Evolutionary conservation across 2,888 invertebrate genomes (phyloP).

Genomic region (Pristionchus entomophagus): DNA sequence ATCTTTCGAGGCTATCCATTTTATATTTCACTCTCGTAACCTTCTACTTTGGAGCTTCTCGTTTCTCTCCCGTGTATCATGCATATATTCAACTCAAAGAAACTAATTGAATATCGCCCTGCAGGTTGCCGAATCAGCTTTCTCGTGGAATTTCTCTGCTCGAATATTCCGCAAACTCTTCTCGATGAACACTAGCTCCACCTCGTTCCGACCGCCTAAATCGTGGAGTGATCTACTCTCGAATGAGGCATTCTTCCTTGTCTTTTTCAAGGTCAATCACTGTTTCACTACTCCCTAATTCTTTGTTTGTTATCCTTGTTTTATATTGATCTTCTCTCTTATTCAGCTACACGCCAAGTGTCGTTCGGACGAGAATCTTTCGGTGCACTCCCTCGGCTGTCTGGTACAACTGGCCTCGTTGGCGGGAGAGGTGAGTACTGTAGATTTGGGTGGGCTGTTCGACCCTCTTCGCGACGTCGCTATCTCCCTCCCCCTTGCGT

Average conservation of each 20-base stretch:
- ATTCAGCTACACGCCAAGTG: conserved; percentile 84
- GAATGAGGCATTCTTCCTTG: conserved; percentile 84
- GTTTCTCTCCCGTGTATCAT: neutral
- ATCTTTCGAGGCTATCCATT: no score
- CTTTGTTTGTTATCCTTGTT: no score
- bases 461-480: no score
- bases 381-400: conserved; percentile 87
- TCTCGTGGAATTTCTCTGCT: conserved; percentile 85
- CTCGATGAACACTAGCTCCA: conserved; percentile 70
- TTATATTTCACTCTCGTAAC: neutral
- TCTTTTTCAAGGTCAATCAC: conserved; percentile 84
- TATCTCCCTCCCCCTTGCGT: no score
- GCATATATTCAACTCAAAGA: neutral
- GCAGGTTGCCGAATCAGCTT: conserved; percentile 85
- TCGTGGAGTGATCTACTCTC: conserved; percentile 87
- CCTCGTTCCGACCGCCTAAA: conserved; percentile 79
- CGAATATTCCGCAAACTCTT: conserved; percentile 61
- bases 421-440: conserved; percentile 81
- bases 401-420: conserved; percentile 86
- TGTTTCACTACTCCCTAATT: no score
- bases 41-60: no score
- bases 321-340: neutral
- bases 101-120: conserved; percentile 74
- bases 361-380: conserved; percentile 84
- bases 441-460: neutral